Base-by-base conservation (phyloP, 2,888 invertebrate genomes). In the Scrobipalpa costella region DNA sequence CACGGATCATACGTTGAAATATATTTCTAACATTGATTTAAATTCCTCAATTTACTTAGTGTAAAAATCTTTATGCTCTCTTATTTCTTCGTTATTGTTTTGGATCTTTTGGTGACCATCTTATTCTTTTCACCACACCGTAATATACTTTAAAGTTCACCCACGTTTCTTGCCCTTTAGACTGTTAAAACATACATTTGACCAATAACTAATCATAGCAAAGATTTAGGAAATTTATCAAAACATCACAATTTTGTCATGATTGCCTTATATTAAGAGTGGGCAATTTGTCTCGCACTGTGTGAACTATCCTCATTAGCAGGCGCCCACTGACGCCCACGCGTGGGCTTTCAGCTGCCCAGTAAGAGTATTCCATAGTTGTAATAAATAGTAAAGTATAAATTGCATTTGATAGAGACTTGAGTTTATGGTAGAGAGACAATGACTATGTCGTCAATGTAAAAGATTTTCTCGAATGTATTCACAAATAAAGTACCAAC, bases 291-390 rank as follows among this genome's bases (percentile, higher is more conserved):
- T 55, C 55, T 55, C 19, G 38, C 38, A 73, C 73, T 77, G 80
- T 80, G 81, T 81, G 81, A 81, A 80, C 77, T 69, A 70, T 72
- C 65, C 78, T 81, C 81, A 81, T 81, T 81, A 81, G 73, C 68
- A 63, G 67, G 59, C 55, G 67, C 75, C 76, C 68, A 76, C 78
- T 61, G 62, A 57, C 67, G 63, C 63, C 57, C 27, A 50, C 64
- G 27, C 17, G 33, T 38, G 33, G 34, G 58, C 58, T 68, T 15
- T 63, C 66, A 64, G 69, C 70, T 69, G 73, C 67, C 65, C 64
- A 62, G 57, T 61, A 57, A 49, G 38, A 9, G n/a, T 38, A 44
- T 38, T 57, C 40, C 50, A 49, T 19, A 57, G 34, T 58, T 27
- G 34, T 27, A 40, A 63, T 63, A 57, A 62, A 38, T 50, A 17